These are phyloP conservation scores for Pilophorus perplexus DNA, from an alignment of 2,888 invertebrate species.

Conservation along the genomic window DNA sequence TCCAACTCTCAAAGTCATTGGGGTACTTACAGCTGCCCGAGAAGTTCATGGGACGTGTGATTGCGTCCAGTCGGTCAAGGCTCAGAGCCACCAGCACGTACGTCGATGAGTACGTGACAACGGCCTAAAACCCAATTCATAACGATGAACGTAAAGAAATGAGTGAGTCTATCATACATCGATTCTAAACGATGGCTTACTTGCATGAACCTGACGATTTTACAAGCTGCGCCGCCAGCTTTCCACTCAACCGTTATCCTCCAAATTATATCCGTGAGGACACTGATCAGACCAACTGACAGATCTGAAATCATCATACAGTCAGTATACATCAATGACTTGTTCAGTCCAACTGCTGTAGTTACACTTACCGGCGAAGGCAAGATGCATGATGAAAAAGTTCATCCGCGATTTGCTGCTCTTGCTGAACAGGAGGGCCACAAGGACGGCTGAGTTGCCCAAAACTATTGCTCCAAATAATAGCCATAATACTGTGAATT, in stretches of 20 bases:
- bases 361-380: conserved; percentile 73
- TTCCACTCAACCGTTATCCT: conserved; percentile 85
- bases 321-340: not conserved
- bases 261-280: conserved; percentile 86
- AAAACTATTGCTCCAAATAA: conserved; percentile 81
- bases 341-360: too few relatives aligned
- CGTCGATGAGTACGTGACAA: conserved; percentile 88
- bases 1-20: too few relatives aligned
- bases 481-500: conserved; percentile 82
- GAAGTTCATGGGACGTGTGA: conserved; percentile 93
- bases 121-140: conserved; percentile 60
- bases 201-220: conserved; percentile 78
- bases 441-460: conserved; percentile 83
- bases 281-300: conserved; percentile 81
- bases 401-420: conserved; percentile 89
- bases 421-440: conserved; percentile 76
- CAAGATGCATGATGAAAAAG: conserved; percentile 91
- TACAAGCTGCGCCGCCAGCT: conserved; percentile 85
- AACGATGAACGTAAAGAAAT: conserved; percentile 6
- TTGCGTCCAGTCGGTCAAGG: conserved; percentile 90
- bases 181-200: conserved; percentile 52
- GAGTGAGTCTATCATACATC: not conserved
- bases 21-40: conserved; percentile 88
- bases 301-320: conserved; percentile 65
- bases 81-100: conserved; percentile 89